A percentile compares a stretch with the other conserved stretches of the same genome.
Conservation (phyloP, 2,888 invertebrate species). For the Caenorhabditis wallacei region DNA sequence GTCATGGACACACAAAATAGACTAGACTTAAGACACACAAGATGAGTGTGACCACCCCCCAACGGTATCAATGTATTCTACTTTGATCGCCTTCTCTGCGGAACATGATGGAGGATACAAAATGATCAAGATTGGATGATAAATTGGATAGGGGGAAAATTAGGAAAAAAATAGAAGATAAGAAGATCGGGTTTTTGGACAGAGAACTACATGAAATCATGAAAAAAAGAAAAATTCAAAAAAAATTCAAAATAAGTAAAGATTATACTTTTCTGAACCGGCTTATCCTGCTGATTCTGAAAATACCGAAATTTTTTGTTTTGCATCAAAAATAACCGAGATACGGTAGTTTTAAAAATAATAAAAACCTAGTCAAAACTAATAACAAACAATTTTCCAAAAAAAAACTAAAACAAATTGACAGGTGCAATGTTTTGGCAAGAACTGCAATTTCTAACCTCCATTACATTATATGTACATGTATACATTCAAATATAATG, state of each 20-base stretch:
- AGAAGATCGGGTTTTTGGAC: too few species aligned
- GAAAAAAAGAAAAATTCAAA: neutral
- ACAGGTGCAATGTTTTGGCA: too few species aligned
- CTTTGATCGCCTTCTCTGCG: constrained; percentile 7
- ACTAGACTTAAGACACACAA: constrained; percentile 31
- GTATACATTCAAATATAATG: neutral
- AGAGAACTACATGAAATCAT: too few species aligned
- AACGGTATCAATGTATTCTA: constrained; percentile 23
- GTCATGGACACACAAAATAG: constrained; percentile 4
- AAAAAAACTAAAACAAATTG: neutral
- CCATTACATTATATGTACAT: neutral
- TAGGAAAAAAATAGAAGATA: neutral
- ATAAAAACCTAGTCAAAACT: neutral
- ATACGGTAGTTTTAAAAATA: neutral
- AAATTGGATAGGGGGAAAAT: neutral
- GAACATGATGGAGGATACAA: neutral
- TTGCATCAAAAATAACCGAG: neutral
- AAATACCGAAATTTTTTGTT: neutral
- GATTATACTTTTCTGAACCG: neutral
- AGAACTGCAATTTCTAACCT: too few species aligned
- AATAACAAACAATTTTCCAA: neutral
- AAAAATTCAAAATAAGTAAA: neutral
- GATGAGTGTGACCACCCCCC: neutral
- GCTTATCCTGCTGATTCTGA: neutral
- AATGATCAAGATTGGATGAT: neutral